These are phyloP conservation scores for Isurus oxyrinchus DNA, from an alignment of 2,113 vertebrate species.

Conservation along the genomic window DNA sequence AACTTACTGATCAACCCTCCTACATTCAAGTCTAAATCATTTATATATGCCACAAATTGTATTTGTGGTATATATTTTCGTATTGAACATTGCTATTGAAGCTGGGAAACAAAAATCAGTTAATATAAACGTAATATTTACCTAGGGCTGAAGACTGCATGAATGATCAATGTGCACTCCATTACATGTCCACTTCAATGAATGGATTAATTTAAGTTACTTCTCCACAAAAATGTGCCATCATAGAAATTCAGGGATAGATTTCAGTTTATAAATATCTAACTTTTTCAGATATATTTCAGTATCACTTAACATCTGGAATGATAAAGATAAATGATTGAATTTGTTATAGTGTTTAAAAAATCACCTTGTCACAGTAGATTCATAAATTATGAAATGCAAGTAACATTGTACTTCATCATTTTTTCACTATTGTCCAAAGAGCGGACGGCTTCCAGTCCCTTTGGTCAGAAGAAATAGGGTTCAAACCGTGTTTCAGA, in stretches of 20 bases:
- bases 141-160: background rate
- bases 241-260: background rate
- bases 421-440: background rate
- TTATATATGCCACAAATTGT: no score
- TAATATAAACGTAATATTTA: background rate
- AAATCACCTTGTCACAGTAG: background rate
- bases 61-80: no score
- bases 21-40: no score
- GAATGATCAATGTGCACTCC: background rate
- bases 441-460: background rate
- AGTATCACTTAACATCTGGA: background rate
- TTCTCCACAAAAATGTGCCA: background rate
- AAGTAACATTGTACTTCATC: background rate
- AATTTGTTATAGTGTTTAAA: background rate
- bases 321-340: background rate
- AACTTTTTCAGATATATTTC: background rate
- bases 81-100: background rate
- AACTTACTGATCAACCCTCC: no score
- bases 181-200: background rate
- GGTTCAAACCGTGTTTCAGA: background rate
- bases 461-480: background rate
- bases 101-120: background rate
- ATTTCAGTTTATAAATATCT: background rate
- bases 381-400: background rate
- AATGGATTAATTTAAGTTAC: background rate